A percentile compares a stretch with the other conserved stretches of the same genome.
Evolutionary conservation across 2,113 vertebrate species (phyloP).

Genomic region (Clarias gariepinus): DNA sequence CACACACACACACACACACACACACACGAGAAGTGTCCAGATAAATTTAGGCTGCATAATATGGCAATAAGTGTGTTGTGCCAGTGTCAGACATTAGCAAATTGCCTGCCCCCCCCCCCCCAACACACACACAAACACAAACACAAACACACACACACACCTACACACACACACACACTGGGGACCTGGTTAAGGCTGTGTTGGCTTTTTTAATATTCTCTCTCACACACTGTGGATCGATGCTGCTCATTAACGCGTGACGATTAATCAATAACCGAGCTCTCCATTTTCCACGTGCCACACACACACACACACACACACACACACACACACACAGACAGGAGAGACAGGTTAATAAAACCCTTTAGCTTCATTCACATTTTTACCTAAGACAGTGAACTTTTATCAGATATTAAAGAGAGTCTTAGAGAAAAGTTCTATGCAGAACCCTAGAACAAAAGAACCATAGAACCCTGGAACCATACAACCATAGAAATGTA

Average conservation of each 20-base stretch:
- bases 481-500: background rate
- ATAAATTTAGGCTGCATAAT: background rate
- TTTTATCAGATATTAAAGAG: background rate
- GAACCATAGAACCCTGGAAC: background rate
- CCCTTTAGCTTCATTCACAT: background rate
- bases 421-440: background rate
- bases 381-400: background rate
- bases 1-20: background rate
- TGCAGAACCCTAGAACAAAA: background rate
- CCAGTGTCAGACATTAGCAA: constrained; percentile 3
- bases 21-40: too few relatives aligned
- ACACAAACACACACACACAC: background rate
- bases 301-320: constrained; percentile 47
- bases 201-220: constrained; percentile 34
- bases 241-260: constrained; percentile 70
- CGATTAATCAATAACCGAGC: constrained; percentile 71
- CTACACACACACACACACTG: background rate
- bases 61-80: background rate
- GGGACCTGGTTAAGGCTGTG: constrained; percentile 13
- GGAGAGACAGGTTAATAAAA: background rate
- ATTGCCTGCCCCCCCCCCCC: background rate
- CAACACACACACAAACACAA: constrained; percentile 26
- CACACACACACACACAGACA: constrained; percentile 9
- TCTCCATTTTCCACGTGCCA: constrained; percentile 57
- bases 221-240: constrained; percentile 54